A percentile compares a stretch with the other conserved stretches of the same genome.
Evolutionary conservation across 1,140 invertebrate species (phyloP).

Genomic region (Mylabris phalerata): DNA sequence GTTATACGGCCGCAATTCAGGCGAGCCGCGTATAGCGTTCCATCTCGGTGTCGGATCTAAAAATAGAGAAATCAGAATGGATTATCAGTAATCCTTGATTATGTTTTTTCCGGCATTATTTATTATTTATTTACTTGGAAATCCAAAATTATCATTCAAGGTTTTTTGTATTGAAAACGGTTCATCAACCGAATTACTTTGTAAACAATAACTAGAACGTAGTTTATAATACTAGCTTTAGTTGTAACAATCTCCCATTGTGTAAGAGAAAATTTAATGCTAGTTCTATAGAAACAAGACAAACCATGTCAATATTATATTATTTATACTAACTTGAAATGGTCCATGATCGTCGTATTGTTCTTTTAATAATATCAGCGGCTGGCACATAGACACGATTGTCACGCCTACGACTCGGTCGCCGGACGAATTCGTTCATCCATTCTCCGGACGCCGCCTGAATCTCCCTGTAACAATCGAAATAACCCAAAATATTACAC

Average conservation of each 20-base stretch:
- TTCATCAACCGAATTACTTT: no score
- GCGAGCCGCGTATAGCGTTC: constrained; percentile 47
- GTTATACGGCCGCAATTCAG: constrained; percentile 51
- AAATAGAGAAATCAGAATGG: constrained; percentile 6
- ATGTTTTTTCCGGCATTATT: neutral
- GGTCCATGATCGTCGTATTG: constrained; percentile 62
- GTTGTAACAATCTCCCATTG: no score
- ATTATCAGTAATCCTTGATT: neutral
- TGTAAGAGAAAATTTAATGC: neutral
- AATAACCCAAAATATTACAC: neutral
- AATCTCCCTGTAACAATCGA: constrained; percentile 53
- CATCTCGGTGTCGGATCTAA: constrained; percentile 51
- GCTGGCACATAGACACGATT: constrained; percentile 51
- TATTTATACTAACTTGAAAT: constrained; percentile 51
- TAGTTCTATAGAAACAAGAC: neutral
- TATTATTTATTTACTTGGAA: no score
- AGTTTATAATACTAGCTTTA: no score
- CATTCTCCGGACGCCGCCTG: constrained; percentile 63
- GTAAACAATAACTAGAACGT: no score
- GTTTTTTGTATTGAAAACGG: no score
- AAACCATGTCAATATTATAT: no score
- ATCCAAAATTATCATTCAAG: no score
- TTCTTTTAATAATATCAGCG: constrained; percentile 58
- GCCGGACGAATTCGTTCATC: constrained; percentile 57
- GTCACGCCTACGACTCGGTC: constrained; percentile 42